Evolutionary conservation across 1,140 invertebrate species (phyloP).

Genomic region (Caerostris darwini): DNA sequence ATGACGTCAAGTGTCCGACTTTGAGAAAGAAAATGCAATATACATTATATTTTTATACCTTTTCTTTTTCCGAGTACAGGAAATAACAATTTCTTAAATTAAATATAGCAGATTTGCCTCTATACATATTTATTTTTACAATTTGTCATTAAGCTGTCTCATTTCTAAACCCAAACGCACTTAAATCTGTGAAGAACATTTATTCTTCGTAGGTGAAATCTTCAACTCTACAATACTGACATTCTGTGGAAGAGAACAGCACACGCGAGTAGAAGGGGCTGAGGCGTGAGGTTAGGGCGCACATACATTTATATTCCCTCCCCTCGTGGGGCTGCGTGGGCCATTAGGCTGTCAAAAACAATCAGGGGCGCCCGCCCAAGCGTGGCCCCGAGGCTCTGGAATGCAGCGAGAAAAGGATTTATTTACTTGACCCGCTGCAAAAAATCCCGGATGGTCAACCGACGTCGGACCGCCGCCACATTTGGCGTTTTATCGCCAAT

Average conservation of each 20-base stretch:
- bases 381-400: slow-evolving; percentile 31
- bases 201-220: not conserved
- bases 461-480: not conserved
- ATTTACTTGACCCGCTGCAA: slow-evolving; percentile 47
- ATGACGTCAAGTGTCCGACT: no score
- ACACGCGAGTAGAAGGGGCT: not conserved
- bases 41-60: no score
- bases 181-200: not conserved
- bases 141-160: no score
- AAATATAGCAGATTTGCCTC: no score
- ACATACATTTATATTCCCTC: not conserved
- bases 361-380: slow-evolving; percentile 53
- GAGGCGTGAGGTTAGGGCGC: no score
- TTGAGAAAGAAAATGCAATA: no score
- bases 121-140: no score
- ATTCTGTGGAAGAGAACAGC: not conserved
- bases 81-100: no score
- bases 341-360: slow-evolving; percentile 76
- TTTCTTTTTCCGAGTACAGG: no score
- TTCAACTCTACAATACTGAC: not conserved
- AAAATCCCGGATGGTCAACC: slow-evolving; percentile 65
- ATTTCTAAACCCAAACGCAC: no score
- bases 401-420: slow-evolving; percentile 62
- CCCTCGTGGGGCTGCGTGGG: slow-evolving; percentile 61
- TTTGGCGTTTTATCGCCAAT: slow-evolving; percentile 33